Percentiles rank a stretch among this genome's conserved stretches.
These are phyloP conservation scores for Porites lutea DNA, from an alignment of 64 coral and sea anemone genomes.

Conservation along the genomic window DNA sequence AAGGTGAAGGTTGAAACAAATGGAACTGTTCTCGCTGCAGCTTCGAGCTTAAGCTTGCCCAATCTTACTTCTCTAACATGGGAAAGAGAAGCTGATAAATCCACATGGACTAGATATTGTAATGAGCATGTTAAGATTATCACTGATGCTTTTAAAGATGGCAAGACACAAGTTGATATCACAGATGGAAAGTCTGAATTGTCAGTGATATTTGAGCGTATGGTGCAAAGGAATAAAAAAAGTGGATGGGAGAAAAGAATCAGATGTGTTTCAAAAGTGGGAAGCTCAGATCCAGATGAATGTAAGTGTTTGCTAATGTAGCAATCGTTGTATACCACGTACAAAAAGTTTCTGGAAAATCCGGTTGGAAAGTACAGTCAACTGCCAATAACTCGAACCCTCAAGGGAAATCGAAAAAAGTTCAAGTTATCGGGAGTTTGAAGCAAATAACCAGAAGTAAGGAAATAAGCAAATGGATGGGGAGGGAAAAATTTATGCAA, in stretches of 20 bases:
- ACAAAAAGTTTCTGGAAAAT: too few species aligned
- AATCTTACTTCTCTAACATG: conserved; percentile 40
- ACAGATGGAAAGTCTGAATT: conserved; percentile 47
- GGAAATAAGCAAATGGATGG: too few species aligned
- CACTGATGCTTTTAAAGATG: conserved; percentile 73
- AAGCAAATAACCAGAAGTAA: too few species aligned
- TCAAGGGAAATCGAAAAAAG: too few species aligned
- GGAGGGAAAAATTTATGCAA: too few species aligned
- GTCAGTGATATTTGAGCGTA: conserved; percentile 86
- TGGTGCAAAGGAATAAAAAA: conserved; percentile 93
- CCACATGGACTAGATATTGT: conserved; percentile 75
- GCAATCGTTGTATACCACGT: too few species aligned
- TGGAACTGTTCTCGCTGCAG: background rate
- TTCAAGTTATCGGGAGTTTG: too few species aligned
- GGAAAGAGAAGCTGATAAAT: conserved; percentile 82
- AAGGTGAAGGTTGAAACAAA: conserved; percentile 32
- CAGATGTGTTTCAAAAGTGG: conserved; percentile 61
- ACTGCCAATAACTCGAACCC: too few species aligned
- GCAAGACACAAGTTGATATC: conserved; percentile 62
- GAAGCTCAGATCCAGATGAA: conserved; percentile 48
- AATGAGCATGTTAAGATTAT: conserved; percentile 61
- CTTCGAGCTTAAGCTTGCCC: too few species aligned
- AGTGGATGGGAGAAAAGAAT: conserved; percentile 93
- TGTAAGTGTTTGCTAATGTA: background rate
- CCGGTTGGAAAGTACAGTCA: too few species aligned